phyloP scores from a whole-genome alignment of 2,888 invertebrate species.

The Baccha elongata region DNA sequence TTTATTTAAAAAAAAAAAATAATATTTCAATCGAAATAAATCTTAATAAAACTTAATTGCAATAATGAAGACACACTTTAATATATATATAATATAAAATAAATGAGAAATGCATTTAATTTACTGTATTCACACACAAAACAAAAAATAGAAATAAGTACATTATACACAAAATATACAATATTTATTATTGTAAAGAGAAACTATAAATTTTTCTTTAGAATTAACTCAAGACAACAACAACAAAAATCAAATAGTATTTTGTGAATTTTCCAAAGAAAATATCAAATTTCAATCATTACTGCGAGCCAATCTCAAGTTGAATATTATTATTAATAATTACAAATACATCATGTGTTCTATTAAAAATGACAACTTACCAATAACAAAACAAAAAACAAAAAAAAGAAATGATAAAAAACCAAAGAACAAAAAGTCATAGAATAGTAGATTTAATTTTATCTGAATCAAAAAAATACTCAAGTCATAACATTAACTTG shows the following conservation, averaged over 20 bases:
- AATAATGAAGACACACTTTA: constrained; percentile 13
- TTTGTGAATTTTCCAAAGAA: constrained; percentile 14
- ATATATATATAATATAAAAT: constrained; percentile 25
- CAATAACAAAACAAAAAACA: constrained; percentile 38
- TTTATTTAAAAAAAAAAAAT: constrained; percentile 54
- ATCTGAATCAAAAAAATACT: constrained; percentile 59
- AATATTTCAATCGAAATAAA: constrained; percentile 21
- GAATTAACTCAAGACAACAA: constrained; percentile 5
- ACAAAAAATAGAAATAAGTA: constrained; percentile 25
- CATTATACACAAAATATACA: constrained; percentile 7
- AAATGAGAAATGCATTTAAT: constrained; percentile 61
- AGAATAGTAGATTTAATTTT: constrained; percentile 55
- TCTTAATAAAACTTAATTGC: neutral
- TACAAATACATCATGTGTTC: constrained; percentile 48
- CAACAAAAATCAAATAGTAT: neutral
- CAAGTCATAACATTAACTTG: constrained; percentile 38
- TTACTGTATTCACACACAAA: constrained; percentile 43
- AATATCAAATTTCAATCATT: constrained; percentile 12
- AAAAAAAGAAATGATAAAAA: constrained; percentile 17
- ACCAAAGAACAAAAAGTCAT: constrained; percentile 54
- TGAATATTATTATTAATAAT: constrained; percentile 29
- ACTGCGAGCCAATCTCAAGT: constrained; percentile 24
- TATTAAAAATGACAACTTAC: constrained; percentile 53
- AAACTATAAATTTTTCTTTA: constrained; percentile 14
- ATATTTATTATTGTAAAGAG: constrained; percentile 32